Conservation (phyloP, 2,113 vertebrate species). For the Gasterosteus nipponicus region DNA sequence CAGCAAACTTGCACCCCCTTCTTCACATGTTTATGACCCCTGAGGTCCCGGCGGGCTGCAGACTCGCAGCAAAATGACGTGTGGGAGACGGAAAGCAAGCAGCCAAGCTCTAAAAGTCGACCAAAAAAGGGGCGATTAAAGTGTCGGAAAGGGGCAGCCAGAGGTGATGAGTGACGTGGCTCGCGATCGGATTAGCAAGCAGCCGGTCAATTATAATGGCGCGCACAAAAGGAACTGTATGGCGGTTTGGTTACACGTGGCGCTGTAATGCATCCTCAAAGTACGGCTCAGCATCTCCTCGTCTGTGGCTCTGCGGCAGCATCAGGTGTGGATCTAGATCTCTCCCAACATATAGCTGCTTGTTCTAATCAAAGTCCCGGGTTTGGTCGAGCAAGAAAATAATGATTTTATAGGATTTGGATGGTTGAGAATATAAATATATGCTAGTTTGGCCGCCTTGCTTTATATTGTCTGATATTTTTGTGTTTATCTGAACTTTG, state of each 20-base stretch:
- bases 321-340: neutral
- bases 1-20: slow-evolving; percentile 37
- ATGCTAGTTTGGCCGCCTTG: slow-evolving; percentile 31
- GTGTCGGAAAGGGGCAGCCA: slow-evolving; percentile 68
- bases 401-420: neutral
- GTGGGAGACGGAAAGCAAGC: slow-evolving; percentile 74
- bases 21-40: slow-evolving; percentile 66
- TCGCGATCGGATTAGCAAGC: slow-evolving; percentile 63
- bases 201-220: slow-evolving; percentile 48
- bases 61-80: slow-evolving; percentile 69
- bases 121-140: slow-evolving; percentile 73
- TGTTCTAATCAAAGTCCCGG: neutral
- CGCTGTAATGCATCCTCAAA: neutral
- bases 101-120: slow-evolving; percentile 47
- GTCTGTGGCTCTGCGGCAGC: neutral
- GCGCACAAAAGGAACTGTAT: slow-evolving; percentile 23
- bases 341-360: neutral
- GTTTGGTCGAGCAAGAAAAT: slow-evolving; percentile 1
- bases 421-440: slow-evolving; percentile 23
- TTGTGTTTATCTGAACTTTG: slow-evolving; percentile 26
- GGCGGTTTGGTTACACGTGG: slow-evolving; percentile 14
- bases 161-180: slow-evolving; percentile 77
- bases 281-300: neutral
- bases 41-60: slow-evolving; percentile 51
- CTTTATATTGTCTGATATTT: slow-evolving; percentile 33